phyloP scores from a whole-genome alignment of 2,113 vertebrate genomes.

The Phoxinus phoxinus region DNA sequence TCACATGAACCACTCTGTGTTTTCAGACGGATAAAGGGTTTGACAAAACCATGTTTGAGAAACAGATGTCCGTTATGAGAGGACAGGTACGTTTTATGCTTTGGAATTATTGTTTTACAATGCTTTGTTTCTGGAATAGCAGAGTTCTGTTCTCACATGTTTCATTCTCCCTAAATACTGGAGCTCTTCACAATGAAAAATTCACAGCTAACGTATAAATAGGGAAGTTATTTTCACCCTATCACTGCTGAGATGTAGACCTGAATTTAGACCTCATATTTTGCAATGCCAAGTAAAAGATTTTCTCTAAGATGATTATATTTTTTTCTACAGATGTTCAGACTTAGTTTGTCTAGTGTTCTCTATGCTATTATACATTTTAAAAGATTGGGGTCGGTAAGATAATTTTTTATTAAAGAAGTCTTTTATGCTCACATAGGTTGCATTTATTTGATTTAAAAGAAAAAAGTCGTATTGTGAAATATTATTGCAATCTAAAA shows the following conservation, averaged over 20 bases:
- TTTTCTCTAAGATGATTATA: neutral
- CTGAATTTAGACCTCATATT: neutral
- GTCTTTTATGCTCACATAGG: too few relatives aligned
- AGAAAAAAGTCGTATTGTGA: too few relatives aligned
- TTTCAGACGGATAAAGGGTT: constrained; percentile 90
- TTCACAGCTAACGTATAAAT: constrained; percentile 27
- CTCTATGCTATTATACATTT: too few relatives aligned
- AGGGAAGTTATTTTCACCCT: constrained; percentile 10
- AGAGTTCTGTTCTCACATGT: neutral
- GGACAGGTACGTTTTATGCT: constrained; percentile 86
- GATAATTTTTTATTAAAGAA: too few relatives aligned
- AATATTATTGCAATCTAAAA: too few relatives aligned
- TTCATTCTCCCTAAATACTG: neutral
- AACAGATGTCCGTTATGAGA: constrained; percentile 98
- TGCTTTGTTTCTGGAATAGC: constrained; percentile 9
- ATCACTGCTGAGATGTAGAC: neutral
- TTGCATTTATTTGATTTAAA: too few relatives aligned
- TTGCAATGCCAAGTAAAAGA: neutral
- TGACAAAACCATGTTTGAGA: constrained; percentile 94
- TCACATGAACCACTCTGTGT: neutral
- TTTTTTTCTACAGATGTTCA: too few relatives aligned
- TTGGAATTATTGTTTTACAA: neutral
- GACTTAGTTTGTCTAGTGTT: too few relatives aligned
- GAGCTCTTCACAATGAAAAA: constrained; percentile 4
- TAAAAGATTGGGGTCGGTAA: too few relatives aligned